These are phyloP conservation scores for Bubo bubo DNA, from an alignment of 2,113 vertebrate species.

Conservation along the genomic window DNA sequence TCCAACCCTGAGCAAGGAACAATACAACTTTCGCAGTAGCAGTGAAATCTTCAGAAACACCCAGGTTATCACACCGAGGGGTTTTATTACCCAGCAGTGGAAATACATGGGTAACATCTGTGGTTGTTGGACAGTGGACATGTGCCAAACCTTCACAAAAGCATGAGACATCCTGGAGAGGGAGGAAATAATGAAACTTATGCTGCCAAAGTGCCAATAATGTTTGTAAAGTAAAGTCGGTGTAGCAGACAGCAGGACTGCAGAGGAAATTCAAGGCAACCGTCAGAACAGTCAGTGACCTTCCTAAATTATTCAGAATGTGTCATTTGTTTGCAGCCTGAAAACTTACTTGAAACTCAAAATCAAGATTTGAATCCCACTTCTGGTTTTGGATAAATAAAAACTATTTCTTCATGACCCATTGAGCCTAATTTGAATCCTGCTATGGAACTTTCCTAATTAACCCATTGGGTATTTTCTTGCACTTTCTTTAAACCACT, in stretches of 20 bases:
- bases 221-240: neutral
- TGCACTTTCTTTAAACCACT: conserved; percentile 18
- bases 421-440: conserved; percentile 2
- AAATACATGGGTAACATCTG: neutral
- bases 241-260: neutral
- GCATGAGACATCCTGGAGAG: neutral
- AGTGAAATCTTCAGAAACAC: neutral
- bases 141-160: neutral
- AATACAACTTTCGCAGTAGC: neutral
- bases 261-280: neutral
- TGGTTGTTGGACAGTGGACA: neutral
- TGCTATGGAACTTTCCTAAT: conserved; percentile 17
- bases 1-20: neutral
- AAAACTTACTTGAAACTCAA: neutral
- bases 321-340: conserved; percentile 6
- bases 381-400: conserved; percentile 20
- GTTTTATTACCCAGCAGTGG: neutral
- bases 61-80: neutral
- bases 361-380: neutral
- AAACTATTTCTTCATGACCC: neutral
- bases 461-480: conserved; percentile 46
- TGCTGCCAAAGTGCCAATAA: neutral
- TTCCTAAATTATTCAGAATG: conserved; percentile 46
- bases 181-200: neutral
- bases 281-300: conserved; percentile 11